A percentile compares a stretch with the other conserved stretches of the same genome.
phyloP scores from a whole-genome alignment of 2,888 invertebrate genomes.

The Charanyca ferruginea region DNA sequence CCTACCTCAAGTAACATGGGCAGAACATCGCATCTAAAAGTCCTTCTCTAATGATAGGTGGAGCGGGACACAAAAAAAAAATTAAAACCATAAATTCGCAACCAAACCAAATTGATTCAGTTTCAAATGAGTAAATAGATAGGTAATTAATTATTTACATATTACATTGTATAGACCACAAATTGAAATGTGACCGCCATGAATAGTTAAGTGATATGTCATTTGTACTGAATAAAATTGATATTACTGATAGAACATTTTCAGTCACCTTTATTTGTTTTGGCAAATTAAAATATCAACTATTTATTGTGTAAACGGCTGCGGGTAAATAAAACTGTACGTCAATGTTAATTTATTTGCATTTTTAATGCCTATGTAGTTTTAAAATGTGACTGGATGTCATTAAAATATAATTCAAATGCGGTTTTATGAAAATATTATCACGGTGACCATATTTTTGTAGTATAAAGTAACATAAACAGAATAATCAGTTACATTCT shows the following conservation, averaged over 20 bases:
- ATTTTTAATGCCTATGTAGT: conserved; percentile 51
- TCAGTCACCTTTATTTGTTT: conserved; percentile 56
- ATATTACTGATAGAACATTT: conserved; percentile 61
- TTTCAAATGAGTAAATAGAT: conserved; percentile 67
- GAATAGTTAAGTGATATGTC: conserved; percentile 76
- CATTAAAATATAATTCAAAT: conserved; percentile 36
- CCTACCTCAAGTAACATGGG: too few species aligned
- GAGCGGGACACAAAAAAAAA: conserved; percentile 14
- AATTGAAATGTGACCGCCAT: conserved; percentile 75
- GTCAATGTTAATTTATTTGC: conserved; percentile 48
- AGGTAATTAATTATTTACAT: conserved; percentile 70
- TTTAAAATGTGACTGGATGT: conserved; percentile 22
- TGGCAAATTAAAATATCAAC: conserved; percentile 62
- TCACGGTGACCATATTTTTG: conserved; percentile 6
- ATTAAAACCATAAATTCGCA: conserved; percentile 34
- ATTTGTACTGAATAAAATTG: conserved; percentile 73
- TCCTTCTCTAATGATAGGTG: neutral
- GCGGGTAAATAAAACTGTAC: conserved; percentile 48
- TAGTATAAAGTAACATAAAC: conserved; percentile 6
- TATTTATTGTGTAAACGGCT: conserved; percentile 49
- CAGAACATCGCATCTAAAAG: too few species aligned
- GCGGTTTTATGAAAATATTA: conserved; percentile 30
- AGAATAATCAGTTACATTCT: conserved; percentile 18
- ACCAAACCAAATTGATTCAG: conserved; percentile 49
- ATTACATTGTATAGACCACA: conserved; percentile 72